These are phyloP conservation scores for Nycticebus coucang DNA, from an alignment of 2,113 vertebrate species.

Conservation along the genomic window DNA sequence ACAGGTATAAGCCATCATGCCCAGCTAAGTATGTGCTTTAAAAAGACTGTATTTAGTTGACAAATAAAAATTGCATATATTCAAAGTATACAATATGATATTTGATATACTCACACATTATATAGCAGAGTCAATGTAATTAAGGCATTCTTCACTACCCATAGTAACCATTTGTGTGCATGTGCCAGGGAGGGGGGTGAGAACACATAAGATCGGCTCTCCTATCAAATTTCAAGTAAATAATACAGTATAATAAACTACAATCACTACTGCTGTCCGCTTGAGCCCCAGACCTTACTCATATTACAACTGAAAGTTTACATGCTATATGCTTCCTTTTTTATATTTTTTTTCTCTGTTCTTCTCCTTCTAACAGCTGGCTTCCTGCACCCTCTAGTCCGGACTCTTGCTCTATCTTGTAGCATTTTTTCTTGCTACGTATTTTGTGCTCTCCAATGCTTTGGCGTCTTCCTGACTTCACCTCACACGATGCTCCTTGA, in stretches of 20 bases:
- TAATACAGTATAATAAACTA: not conserved
- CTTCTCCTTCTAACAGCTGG: not conserved
- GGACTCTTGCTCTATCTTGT: not conserved
- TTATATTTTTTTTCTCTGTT: not conserved
- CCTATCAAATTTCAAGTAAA: not conserved
- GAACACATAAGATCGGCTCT: not conserved
- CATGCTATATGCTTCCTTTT: not conserved
- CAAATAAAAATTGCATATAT: not conserved
- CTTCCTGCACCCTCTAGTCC: not conserved
- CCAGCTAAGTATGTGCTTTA: not conserved
- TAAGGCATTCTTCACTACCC: too few relatives aligned
- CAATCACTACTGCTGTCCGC: not conserved
- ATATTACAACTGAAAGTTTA: not conserved
- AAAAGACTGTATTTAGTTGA: not conserved
- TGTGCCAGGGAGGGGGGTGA: not conserved
- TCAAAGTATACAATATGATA: not conserved
- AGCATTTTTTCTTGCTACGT: not conserved
- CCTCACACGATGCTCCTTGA: not conserved
- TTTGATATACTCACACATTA: not conserved
- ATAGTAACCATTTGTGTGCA: not conserved
- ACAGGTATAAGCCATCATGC: not conserved
- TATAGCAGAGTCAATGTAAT: not conserved
- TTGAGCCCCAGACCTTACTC: not conserved
- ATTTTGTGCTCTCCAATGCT: not conserved
- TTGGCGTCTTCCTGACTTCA: not conserved